A percentile compares a stretch with the other conserved stretches of the same genome.
These are phyloP conservation scores for Morphnarchus princeps DNA, from an alignment of 2,113 vertebrate genomes.

Conservation along the genomic window DNA sequence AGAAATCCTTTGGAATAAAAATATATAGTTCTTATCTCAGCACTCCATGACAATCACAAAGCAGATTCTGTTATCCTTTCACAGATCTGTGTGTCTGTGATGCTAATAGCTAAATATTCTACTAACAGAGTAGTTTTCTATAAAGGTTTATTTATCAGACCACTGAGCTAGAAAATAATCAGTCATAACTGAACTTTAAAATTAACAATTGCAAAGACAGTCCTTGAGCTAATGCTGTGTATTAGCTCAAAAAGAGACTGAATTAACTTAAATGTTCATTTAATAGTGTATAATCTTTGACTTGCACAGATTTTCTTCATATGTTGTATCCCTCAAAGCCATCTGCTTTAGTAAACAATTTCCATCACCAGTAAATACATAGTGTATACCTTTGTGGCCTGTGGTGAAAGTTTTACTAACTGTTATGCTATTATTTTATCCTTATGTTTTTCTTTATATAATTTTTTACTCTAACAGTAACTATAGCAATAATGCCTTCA, in stretches of 20 bases:
- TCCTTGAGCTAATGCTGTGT: not conserved
- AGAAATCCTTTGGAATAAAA: not conserved
- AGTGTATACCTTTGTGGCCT: not conserved
- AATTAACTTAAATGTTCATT: not conserved
- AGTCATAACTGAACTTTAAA: not conserved
- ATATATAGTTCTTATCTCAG: not conserved
- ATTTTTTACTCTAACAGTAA: not conserved
- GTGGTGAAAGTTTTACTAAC: not conserved
- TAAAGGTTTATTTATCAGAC: constrained; percentile 16
- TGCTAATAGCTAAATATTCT: not conserved
- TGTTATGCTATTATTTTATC: not conserved
- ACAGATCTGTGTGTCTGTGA: not conserved
- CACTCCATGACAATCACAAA: not conserved
- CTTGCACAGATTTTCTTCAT: not conserved
- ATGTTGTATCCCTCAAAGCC: not conserved
- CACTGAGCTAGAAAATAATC: constrained; percentile 26
- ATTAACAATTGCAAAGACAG: not conserved
- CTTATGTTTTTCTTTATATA: not conserved
- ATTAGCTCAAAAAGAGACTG: not conserved
- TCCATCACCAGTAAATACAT: not conserved
- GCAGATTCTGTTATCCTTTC: not conserved
- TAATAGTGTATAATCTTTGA: not conserved
- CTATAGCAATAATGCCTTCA: not conserved
- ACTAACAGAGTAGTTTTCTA: not conserved
- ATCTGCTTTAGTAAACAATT: not conserved